A percentile compares a stretch with the other conserved stretches of the same genome.
Conservation (phyloP, 2,113 vertebrate genomes). For the Crotophaga sulcirostris region DNA sequence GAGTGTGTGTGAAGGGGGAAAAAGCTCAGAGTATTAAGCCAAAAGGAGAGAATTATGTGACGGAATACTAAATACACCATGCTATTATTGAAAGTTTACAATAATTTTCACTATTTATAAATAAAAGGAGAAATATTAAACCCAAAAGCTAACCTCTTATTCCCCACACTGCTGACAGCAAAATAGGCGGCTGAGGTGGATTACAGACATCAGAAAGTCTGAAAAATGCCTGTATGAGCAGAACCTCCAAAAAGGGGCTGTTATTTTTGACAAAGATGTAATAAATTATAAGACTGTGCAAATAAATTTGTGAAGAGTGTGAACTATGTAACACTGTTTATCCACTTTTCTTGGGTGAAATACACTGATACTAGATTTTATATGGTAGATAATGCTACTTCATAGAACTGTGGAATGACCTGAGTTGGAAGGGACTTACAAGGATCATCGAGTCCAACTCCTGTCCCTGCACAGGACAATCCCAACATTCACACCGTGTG, state of each 20-base stretch:
- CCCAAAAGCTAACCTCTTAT: neutral
- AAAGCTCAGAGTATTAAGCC: neutral
- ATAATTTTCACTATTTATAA: neutral
- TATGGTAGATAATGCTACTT: neutral
- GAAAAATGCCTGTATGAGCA: neutral
- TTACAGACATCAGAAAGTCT: neutral
- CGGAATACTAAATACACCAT: neutral
- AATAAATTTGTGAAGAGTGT: neutral
- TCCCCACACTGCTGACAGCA: neutral
- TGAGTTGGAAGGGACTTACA: too few species aligned
- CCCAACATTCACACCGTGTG: too few species aligned
- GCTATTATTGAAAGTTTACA: neutral
- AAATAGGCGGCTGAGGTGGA: neutral
- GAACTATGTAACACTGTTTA: neutral
- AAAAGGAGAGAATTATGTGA: neutral
- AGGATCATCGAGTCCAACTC: too few species aligned
- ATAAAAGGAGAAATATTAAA: neutral
- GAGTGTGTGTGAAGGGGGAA: neutral
- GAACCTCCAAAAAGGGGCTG: neutral
- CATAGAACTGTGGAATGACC: too few species aligned
- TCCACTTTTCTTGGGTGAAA: neutral
- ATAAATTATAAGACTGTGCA: neutral
- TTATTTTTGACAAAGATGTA: neutral
- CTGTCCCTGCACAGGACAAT: too few species aligned
- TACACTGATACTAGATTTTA: neutral